Evolutionary conservation across 2,797 vertebrate species (phyloP).

Genomic region (Etheostoma perlongum): DNA sequence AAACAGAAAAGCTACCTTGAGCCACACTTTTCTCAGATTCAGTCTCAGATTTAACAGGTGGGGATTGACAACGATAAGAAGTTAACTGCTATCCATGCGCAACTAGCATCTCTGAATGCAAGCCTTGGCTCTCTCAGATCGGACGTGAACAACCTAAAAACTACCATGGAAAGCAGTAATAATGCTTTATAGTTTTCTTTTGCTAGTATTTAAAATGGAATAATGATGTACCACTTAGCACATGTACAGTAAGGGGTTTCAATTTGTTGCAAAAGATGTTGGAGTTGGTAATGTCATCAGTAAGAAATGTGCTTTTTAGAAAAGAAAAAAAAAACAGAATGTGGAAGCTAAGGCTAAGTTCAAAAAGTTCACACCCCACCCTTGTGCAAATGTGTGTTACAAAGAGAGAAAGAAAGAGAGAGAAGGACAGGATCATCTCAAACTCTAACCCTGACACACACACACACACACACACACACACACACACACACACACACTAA

Average conservation of each 20-base stretch:
- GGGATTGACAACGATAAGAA: too few relatives aligned
- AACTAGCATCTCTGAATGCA: too few relatives aligned
- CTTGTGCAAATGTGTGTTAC: slow-evolving; percentile 25
- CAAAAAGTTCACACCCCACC: slow-evolving; percentile 40
- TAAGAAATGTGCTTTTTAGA: slow-evolving; percentile 44
- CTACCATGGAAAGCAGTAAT: background rate
- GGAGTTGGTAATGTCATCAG: slow-evolving; percentile 36
- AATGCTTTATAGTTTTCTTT: background rate
- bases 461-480: too few relatives aligned
- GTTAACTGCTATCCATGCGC: too few relatives aligned
- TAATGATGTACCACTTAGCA: slow-evolving; percentile 14
- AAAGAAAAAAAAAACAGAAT: slow-evolving; percentile 18
- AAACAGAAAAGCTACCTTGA: too few relatives aligned
- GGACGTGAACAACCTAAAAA: too few relatives aligned
- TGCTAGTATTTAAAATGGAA: slow-evolving; percentile 3
- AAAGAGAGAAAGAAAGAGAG: background rate
- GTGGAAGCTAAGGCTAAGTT: slow-evolving; percentile 24
- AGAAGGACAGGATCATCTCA: slow-evolving; percentile 2
- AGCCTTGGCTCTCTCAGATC: too few relatives aligned
- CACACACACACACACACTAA: slow-evolving; percentile 25
- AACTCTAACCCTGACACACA: slow-evolving; percentile 10
- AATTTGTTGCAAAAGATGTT: slow-evolving; percentile 38
- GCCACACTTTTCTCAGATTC: too few relatives aligned
- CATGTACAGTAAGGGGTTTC: slow-evolving; percentile 27
- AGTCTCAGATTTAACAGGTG: too few relatives aligned